Evolutionary conservation across 1,140 invertebrate genomes (phyloP).

Genomic region (Ridgeia piscesae): DNA sequence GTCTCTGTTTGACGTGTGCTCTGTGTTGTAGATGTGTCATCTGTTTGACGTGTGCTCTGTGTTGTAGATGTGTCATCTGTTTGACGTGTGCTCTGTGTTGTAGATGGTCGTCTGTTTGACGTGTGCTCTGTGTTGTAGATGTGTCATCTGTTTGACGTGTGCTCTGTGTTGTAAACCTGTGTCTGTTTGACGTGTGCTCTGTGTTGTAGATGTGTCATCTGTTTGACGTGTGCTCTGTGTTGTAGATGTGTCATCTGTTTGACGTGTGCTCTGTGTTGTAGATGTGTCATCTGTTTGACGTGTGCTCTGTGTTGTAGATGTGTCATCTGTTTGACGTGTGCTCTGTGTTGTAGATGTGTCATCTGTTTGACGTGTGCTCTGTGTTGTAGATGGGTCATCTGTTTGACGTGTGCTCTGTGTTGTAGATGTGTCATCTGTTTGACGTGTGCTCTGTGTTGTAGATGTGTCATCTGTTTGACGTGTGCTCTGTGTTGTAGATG

Average conservation of each 20-base stretch:
- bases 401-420: conserved; percentile 27
- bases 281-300: not conserved
- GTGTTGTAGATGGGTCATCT: too few relatives aligned
- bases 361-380: conserved; percentile 20
- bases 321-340: not conserved
- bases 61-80: too few relatives aligned
- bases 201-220: too few relatives aligned
- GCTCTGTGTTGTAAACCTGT: too few relatives aligned
- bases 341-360: too few relatives aligned
- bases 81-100: conserved; percentile 27
- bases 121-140: conserved; percentile 31
- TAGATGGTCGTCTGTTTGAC: not conserved
- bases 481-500: conserved; percentile 32
- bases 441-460: conserved; percentile 29
- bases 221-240: conserved; percentile 27
- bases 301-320: conserved; percentile 32
- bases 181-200: conserved; percentile 21
- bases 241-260: too few relatives aligned
- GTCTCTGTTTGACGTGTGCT: not conserved
- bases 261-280: conserved; percentile 29
- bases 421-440: too few relatives aligned
- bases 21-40: too few relatives aligned
- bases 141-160: conserved; percentile 3
- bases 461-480: not conserved
- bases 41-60: conserved; percentile 25